Base-by-base conservation (phyloP, 2,888 invertebrate genomes). In the Cryptocephalus primarius region DNA sequence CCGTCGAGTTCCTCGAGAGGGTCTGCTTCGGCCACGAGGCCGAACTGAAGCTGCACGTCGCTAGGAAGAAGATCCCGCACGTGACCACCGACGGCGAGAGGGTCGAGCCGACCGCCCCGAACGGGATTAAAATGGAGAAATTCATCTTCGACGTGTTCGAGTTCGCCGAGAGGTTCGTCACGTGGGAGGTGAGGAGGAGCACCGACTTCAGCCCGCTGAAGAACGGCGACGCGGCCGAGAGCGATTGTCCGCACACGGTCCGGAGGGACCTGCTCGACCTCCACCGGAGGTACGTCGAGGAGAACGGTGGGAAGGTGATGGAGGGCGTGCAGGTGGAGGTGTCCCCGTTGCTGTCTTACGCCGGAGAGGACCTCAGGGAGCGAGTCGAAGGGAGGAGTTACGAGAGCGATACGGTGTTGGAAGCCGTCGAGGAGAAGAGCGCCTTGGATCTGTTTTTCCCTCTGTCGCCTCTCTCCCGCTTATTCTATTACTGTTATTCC, bases 121-220 rank as follows among this genome's bases (percentile, higher is more conserved):
- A 99, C 61, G 99, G 97, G 11, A 89, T 97, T 53, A 99, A 99
- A 74, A 85, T 99, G 72, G 99, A 99, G 65, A 99, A 97, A 69
- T 99, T 99, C 67, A 88, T 99, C 9, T 99, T 99, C 67, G 99
- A 99, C 69, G 95, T 96, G 0, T 97, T 99, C 64, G 87, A 86
- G 61, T 93, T 89, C 70, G 9, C 32, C 1, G 80, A 88, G 54
- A 83, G 83, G 58, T 90, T 97, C 63, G 90, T 88, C n/a, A 90
- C 90, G 9, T 88, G 95, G 82, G 93, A 96, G 71, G 88, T 90
- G 0, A 78, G 85, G 0, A 78, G 97, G 40, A 84, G 88, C 55
- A 85, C 88, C 47, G 99, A 99, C 67, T 99, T 99, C 66, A 92
- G 96, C 56, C 95, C 97, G 0, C 70, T 99, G 53, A 99, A 99